These are phyloP conservation scores for Dryomyza anilis DNA, from an alignment of 2,888 invertebrate genomes.

Conservation along the genomic window DNA sequence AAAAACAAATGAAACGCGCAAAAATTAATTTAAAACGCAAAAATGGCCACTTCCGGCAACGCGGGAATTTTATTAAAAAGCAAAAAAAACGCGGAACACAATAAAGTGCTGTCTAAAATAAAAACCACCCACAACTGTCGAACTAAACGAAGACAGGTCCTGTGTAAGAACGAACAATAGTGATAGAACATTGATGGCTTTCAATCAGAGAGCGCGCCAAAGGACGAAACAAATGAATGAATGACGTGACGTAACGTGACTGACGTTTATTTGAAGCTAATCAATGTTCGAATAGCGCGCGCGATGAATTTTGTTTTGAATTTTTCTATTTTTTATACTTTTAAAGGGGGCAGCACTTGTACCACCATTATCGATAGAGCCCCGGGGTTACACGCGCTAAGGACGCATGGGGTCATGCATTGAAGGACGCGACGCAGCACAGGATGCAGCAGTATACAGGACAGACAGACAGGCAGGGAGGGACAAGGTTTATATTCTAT, in stretches of 20 bases:
- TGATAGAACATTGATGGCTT: constrained; percentile 15
- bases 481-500: neutral
- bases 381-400: neutral
- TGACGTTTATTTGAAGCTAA: constrained; percentile 40
- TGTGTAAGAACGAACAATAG: constrained; percentile 8
- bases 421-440: too few relatives aligned
- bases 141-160: constrained; percentile 19
- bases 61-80: constrained; percentile 31
- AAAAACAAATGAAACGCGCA: constrained; percentile 27
- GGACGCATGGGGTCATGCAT: too few relatives aligned
- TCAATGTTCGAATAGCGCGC: constrained; percentile 40
- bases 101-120: too few relatives aligned
- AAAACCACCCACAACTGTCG: constrained; percentile 32
- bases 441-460: too few relatives aligned
- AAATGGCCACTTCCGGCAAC: constrained; percentile 46
- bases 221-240: constrained; percentile 1
- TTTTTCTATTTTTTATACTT: too few relatives aligned
- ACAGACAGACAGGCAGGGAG: neutral
- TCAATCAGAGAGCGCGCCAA: constrained; percentile 18
- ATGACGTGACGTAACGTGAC: constrained; percentile 32
- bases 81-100: constrained; percentile 12
- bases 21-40: constrained; percentile 46
- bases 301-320: too few relatives aligned
- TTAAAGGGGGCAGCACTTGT: too few relatives aligned
- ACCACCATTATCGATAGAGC: constrained; percentile 28